Evolutionary conservation across 1,140 invertebrate genomes (phyloP).

Genomic region (roundworm (Caenorhabditis elegans)): DNA sequence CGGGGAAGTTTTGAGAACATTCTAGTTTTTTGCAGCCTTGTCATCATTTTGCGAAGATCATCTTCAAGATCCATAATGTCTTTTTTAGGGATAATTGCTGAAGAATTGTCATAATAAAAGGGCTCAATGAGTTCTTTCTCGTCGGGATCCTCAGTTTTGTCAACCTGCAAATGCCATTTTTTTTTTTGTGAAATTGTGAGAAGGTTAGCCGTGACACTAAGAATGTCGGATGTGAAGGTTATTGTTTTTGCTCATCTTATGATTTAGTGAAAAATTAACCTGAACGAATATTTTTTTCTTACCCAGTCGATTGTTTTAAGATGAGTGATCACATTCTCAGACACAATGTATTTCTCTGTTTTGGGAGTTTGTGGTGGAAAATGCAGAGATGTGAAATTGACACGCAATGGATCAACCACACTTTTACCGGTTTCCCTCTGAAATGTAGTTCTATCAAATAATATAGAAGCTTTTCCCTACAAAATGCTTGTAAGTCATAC

Average conservation of each 20-base stretch:
- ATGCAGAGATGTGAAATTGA: conserved; percentile 29
- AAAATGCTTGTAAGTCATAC: neutral
- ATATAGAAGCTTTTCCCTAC: neutral
- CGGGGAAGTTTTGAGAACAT: neutral
- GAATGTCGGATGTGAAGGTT: too few relatives aligned
- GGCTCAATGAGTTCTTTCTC: neutral
- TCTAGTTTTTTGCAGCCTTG: too few relatives aligned
- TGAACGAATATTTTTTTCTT: too few relatives aligned
- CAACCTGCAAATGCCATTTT: neutral
- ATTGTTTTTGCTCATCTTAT: too few relatives aligned
- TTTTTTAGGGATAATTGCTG: neutral
- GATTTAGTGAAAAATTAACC: too few relatives aligned
- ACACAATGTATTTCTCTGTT: neutral
- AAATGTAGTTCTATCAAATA: neutral
- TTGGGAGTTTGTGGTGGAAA: neutral
- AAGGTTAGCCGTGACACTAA: too few relatives aligned
- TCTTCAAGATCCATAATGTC: neutral
- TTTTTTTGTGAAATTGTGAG: too few relatives aligned
- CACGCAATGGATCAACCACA: neutral
- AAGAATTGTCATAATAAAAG: neutral
- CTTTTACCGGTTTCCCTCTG: conserved; percentile 33
- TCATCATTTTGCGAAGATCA: neutral
- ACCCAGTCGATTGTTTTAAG: neutral
- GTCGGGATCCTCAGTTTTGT: too few relatives aligned
- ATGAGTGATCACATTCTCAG: conserved; percentile 6